Evolutionary conservation across 2,888 invertebrate species (phyloP).

Genomic region (Pomacea canaliculata): DNA sequence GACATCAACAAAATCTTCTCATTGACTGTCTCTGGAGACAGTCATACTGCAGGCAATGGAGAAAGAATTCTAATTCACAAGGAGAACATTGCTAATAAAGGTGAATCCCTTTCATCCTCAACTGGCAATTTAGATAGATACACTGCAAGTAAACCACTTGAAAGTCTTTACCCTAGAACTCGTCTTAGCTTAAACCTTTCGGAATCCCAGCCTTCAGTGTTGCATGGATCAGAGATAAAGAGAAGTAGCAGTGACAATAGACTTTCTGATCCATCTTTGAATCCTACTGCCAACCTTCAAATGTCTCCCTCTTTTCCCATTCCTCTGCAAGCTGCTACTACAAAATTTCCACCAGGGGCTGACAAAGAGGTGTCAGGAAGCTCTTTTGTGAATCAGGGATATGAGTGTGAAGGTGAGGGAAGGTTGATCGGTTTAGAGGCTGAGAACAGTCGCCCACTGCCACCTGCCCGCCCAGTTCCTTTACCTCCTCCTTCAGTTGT

Average conservation of each 20-base stretch:
- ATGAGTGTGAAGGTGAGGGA: constrained; percentile 31
- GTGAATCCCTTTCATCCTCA: too few species aligned
- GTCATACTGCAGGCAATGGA: too few species aligned
- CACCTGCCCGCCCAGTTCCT: constrained; percentile 8
- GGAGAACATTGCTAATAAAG: too few species aligned
- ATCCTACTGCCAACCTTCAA: neutral
- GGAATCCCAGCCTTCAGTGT: neutral
- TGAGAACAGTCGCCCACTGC: constrained; percentile 2
- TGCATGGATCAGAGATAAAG: neutral
- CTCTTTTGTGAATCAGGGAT: constrained; percentile 32
- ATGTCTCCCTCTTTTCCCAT: neutral
- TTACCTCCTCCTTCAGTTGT: constrained; percentile 12
- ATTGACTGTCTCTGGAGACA: too few species aligned
- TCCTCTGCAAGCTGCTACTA: neutral
- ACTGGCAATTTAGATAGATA: too few species aligned
- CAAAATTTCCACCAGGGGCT: neutral
- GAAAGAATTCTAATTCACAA: too few species aligned
- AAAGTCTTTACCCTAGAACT: too few species aligned
- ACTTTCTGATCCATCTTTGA: constrained; percentile 31
- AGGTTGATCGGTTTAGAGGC: constrained; percentile 16
- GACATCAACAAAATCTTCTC: too few species aligned
- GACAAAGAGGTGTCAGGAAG: neutral
- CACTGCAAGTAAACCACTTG: too few species aligned
- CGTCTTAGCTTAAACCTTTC: too few species aligned
- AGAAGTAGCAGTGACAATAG: neutral